Evolutionary conservation across 2,888 invertebrate species (phyloP).

Genomic region (Petrolisthes cinctipes): DNA sequence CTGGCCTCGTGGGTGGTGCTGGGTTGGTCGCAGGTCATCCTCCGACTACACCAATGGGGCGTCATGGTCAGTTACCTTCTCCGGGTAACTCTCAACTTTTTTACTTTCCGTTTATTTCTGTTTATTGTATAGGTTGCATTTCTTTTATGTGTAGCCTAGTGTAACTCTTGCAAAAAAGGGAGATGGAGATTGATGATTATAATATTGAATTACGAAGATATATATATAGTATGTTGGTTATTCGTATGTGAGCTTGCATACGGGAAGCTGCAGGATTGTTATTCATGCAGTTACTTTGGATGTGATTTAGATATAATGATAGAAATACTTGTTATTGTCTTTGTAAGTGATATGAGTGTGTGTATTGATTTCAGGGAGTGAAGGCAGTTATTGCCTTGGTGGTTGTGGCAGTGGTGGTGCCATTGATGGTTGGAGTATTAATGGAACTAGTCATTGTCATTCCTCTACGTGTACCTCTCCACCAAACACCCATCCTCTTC

Average conservation of each 20-base stretch:
- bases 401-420: constrained; percentile 88
- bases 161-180: too few relatives aligned
- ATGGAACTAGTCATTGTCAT: constrained; percentile 92
- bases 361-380: constrained; percentile 72
- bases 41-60: constrained; percentile 68
- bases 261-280: too few relatives aligned
- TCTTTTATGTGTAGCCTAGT: too few relatives aligned
- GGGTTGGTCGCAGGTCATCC: constrained; percentile 78
- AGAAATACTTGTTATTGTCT: neutral
- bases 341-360: neutral
- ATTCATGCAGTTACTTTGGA: too few relatives aligned
- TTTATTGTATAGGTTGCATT: too few relatives aligned
- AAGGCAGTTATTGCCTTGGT: constrained; percentile 79
- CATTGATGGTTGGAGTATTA: constrained; percentile 89
- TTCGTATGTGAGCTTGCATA: neutral
- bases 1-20: constrained; percentile 90
- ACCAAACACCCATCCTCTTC: constrained; percentile 82
- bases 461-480: constrained; percentile 90
- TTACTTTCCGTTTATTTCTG: too few relatives aligned
- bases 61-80: constrained; percentile 68
- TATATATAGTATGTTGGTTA: too few relatives aligned
- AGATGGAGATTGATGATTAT: too few relatives aligned
- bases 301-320: neutral
- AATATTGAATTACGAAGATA: too few relatives aligned
- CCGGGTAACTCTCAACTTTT: too few relatives aligned